A percentile compares a stretch with the other conserved stretches of the same genome.
Conservation (phyloP, 2,888 invertebrate genomes). For the Leucania comma region DNA sequence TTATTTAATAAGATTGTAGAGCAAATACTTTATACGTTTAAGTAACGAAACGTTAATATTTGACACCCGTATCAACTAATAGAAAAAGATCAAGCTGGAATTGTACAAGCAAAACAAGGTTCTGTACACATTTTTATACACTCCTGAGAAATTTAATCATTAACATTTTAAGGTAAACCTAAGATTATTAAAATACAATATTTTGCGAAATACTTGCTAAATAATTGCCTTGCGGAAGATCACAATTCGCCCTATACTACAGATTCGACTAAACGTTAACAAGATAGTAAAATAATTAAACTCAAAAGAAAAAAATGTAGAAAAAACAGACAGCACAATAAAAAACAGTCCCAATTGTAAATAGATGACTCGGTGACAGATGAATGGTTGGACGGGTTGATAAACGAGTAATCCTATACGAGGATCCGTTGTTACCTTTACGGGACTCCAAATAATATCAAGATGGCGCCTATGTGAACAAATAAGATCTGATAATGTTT, state of each 20-base stretch:
- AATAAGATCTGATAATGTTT: constrained; percentile 77
- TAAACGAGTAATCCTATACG: constrained; percentile 63
- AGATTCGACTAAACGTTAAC: neutral
- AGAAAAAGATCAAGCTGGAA: constrained; percentile 20
- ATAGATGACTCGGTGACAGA: constrained; percentile 67
- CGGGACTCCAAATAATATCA: constrained; percentile 66
- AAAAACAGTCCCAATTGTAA: constrained; percentile 60
- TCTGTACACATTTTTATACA: constrained; percentile 24
- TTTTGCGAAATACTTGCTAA: neutral
- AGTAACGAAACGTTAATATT: constrained; percentile 56
- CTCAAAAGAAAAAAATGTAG: constrained; percentile 26
- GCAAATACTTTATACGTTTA: constrained; percentile 52
- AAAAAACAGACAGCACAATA: constrained; percentile 31
- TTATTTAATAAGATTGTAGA: constrained; percentile 49
- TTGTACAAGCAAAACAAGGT: constrained; percentile 9
- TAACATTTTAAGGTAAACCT: neutral
- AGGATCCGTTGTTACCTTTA: constrained; percentile 63
- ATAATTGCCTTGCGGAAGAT: neutral
- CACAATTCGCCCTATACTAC: neutral
- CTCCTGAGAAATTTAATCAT: neutral
- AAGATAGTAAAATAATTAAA: constrained; percentile 32
- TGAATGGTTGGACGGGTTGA: constrained; percentile 67
- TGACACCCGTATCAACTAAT: constrained; percentile 50
- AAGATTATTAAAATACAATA: neutral
- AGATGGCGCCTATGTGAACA: constrained; percentile 77